Evolutionary conservation across 2,797 vertebrate genomes (phyloP).

Genomic region (Petrocephalus sullivani): DNA sequence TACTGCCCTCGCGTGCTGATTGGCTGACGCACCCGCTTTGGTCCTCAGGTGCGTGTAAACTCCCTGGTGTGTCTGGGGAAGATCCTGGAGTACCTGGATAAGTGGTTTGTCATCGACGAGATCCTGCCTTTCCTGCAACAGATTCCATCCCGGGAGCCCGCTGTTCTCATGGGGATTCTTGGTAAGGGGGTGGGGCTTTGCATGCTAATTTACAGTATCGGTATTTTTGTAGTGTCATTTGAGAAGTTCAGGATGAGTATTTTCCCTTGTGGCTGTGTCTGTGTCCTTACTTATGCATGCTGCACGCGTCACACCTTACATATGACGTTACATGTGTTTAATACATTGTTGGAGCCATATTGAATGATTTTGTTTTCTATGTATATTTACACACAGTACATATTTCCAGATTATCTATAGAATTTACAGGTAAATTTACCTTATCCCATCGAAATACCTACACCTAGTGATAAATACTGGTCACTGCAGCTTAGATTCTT

Average conservation of each 20-base stretch:
- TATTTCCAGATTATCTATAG: neutral
- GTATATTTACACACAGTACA: neutral
- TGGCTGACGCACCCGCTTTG: neutral
- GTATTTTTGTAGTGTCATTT: neutral
- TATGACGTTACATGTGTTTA: neutral
- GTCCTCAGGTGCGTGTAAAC: constrained; percentile 86
- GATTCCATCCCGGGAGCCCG: constrained; percentile 95
- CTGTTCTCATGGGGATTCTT: constrained; percentile 94
- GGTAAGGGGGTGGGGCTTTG: constrained; percentile 60
- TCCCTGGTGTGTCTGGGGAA: constrained; percentile 95
- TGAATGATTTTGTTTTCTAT: neutral
- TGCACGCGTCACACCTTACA: neutral
- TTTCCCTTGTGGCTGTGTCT: neutral
- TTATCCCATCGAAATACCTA: neutral
- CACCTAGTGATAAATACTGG: neutral
- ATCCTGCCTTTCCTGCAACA: constrained; percentile 94
- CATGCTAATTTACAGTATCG: neutral
- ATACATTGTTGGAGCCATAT: neutral
- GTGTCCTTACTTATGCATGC: neutral
- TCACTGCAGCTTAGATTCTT: neutral
- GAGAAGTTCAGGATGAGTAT: neutral
- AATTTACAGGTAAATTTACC: neutral
- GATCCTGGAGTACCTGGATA: constrained; percentile 96
- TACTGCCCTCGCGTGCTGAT: neutral
- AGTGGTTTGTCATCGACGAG: constrained; percentile 98